Evolutionary conservation across 2,888 invertebrate species (phyloP).

Genomic region (Oxytorus armatus): DNA sequence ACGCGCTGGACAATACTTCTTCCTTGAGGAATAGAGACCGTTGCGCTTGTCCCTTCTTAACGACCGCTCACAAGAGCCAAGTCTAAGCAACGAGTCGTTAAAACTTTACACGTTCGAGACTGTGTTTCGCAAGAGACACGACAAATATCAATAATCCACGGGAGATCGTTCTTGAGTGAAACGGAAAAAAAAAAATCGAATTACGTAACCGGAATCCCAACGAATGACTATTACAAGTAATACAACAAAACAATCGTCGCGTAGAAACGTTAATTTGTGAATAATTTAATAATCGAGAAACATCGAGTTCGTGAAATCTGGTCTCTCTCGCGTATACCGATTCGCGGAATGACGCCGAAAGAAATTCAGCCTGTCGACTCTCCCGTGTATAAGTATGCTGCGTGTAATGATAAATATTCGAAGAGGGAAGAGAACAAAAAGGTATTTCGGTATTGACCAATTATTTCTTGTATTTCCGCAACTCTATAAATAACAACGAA

Average conservation of each 20-base stretch:
- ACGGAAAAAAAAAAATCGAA: slow-evolving; percentile 2
- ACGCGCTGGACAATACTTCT: slow-evolving; percentile 98
- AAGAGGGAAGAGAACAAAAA: slow-evolving; percentile 1
- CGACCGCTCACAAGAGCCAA: background rate
- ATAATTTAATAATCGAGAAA: slow-evolving; percentile 41
- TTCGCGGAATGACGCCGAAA: background rate
- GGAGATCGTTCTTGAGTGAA: slow-evolving; percentile 22
- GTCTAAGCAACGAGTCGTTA: slow-evolving; percentile 22
- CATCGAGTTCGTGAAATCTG: slow-evolving; percentile 20
- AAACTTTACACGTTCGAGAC: slow-evolving; percentile 40
- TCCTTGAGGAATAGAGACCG: slow-evolving; percentile 94
- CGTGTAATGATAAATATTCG: slow-evolving; percentile 30
- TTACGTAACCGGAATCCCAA: background rate
- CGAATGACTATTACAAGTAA: background rate
- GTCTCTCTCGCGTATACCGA: background rate
- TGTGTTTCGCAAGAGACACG: too few species aligned
- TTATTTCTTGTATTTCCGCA: slow-evolving; percentile 15
- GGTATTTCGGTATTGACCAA: background rate
- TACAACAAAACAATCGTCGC: slow-evolving; percentile 30
- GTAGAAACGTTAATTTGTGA: slow-evolving; percentile 41
- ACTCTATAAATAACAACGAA: slow-evolving; percentile 39
- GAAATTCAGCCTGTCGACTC: slow-evolving; percentile 20
- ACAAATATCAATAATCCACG: slow-evolving; percentile 24
- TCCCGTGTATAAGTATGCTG: slow-evolving; percentile 40
- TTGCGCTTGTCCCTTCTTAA: slow-evolving; percentile 3